A percentile compares a stretch with the other conserved stretches of the same genome.
Conservation (phyloP, 2,888 invertebrate species). For the Hartigia nigra region DNA sequence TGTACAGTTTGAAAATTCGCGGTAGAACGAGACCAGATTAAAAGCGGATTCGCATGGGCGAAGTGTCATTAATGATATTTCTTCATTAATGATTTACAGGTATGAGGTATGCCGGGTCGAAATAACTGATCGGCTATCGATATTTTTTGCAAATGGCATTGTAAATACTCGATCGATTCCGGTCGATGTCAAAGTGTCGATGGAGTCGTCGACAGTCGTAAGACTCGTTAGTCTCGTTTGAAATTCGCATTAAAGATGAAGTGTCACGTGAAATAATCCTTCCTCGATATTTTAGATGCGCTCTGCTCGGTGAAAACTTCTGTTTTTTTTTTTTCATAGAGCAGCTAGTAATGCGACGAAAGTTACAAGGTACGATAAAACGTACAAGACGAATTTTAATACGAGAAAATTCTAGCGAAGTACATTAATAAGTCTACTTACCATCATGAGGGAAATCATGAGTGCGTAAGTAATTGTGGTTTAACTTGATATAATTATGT, state of each 20-base stretch:
- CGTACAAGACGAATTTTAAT: constrained; percentile 28
- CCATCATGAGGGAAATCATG: constrained; percentile 28
- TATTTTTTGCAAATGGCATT: background rate
- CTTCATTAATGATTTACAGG: background rate
- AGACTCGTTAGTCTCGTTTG: background rate
- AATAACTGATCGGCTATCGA: background rate
- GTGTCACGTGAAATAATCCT: background rate
- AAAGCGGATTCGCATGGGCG: background rate
- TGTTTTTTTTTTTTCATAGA: background rate
- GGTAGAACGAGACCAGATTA: background rate
- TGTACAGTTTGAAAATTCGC: constrained; percentile 25
- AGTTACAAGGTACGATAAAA: constrained; percentile 21
- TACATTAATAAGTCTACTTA: constrained; percentile 24
- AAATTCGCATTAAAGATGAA: background rate
- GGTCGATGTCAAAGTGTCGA: background rate
- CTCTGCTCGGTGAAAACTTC: background rate
- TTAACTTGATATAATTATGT: constrained; percentile 33
- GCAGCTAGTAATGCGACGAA: background rate
- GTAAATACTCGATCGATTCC: background rate
- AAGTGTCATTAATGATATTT: background rate
- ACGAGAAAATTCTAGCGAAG: constrained; percentile 14
- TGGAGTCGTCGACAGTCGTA: background rate
- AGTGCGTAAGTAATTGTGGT: constrained; percentile 53
- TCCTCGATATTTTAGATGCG: background rate
- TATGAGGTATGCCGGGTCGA: background rate